Conservation (phyloP, 2,888 invertebrate species). For the Torymus aiolomorphi region DNA sequence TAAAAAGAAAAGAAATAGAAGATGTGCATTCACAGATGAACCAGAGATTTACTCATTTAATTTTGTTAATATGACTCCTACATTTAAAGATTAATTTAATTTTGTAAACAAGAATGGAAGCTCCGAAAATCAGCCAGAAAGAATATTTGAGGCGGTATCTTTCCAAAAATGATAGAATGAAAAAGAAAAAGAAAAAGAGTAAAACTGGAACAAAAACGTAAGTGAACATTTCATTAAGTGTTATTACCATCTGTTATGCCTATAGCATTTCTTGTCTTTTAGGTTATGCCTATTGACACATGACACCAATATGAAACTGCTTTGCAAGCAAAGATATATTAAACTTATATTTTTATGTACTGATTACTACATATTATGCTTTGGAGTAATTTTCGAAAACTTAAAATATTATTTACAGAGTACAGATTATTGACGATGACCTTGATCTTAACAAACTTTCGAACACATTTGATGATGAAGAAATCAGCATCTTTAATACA, state of each 20-base stretch:
- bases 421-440: slow-evolving; percentile 93
- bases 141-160: slow-evolving; percentile 88
- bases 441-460: slow-evolving; percentile 81
- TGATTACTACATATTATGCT: background rate
- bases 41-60: too few relatives aligned
- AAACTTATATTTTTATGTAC: slow-evolving; percentile 10
- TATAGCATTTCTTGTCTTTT: slow-evolving; percentile 64
- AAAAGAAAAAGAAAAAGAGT: slow-evolving; percentile 82
- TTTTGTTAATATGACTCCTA: too few relatives aligned
- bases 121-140: slow-evolving; percentile 79
- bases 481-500: slow-evolving; percentile 82
- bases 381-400: slow-evolving; percentile 20
- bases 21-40: too few relatives aligned
- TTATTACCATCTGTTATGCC: slow-evolving; percentile 24
- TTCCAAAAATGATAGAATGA: slow-evolving; percentile 80
- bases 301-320: too few relatives aligned
- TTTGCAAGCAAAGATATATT: too few relatives aligned
- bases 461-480: slow-evolving; percentile 80
- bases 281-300: slow-evolving; percentile 65
- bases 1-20: too few relatives aligned
- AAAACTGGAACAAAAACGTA: slow-evolving; percentile 70
- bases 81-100: too few relatives aligned
- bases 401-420: slow-evolving; percentile 77
- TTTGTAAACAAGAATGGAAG: slow-evolving; percentile 51
- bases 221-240: slow-evolving; percentile 59